These are phyloP conservation scores for Drosophila hydei DNA, from an alignment of 1,140 invertebrate genomes.

Conservation along the genomic window DNA sequence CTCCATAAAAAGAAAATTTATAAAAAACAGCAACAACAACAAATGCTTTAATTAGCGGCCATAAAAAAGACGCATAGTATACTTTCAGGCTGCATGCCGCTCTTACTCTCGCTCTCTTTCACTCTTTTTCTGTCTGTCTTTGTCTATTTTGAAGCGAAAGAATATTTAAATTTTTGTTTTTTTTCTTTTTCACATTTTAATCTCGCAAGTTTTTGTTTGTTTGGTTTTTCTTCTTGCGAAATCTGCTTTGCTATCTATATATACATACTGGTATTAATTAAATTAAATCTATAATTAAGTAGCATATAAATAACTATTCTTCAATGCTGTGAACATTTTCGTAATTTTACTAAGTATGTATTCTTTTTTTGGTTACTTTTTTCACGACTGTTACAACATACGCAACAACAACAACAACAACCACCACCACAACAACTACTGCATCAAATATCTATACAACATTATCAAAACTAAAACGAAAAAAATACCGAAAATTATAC, in stretches of 20 bases:
- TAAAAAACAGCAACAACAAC: constrained; percentile 3
- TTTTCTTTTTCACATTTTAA: background rate
- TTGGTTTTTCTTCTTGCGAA: background rate
- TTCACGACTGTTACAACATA: constrained; percentile 67
- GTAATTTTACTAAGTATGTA: constrained; percentile 68
- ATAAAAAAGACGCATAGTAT: constrained; percentile 32
- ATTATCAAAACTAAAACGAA: constrained; percentile 47
- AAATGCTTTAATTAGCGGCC: constrained; percentile 33
- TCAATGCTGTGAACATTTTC: constrained; percentile 64
- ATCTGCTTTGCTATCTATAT: constrained; percentile 32
- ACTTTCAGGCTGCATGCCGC: constrained; percentile 45
- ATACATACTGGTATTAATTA: constrained; percentile 12
- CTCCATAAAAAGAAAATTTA: constrained; percentile 1
- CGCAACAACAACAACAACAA: constrained; percentile 42
- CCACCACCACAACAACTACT: constrained; percentile 40
- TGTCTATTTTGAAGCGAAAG: constrained; percentile 15
- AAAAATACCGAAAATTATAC: constrained; percentile 51
- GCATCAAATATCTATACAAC: constrained; percentile 41
- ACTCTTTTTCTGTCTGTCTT: constrained; percentile 4
- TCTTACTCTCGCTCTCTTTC: constrained; percentile 29
- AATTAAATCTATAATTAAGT: constrained; percentile 33
- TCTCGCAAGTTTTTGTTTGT: constrained; percentile 28
- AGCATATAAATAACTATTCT: constrained; percentile 50
- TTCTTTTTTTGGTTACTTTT: constrained; percentile 68
- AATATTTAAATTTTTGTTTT: background rate